A percentile compares a stretch with the other conserved stretches of the same genome.
phyloP scores from a whole-genome alignment of 2,888 invertebrate genomes.

The Homarus gammarus region DNA sequence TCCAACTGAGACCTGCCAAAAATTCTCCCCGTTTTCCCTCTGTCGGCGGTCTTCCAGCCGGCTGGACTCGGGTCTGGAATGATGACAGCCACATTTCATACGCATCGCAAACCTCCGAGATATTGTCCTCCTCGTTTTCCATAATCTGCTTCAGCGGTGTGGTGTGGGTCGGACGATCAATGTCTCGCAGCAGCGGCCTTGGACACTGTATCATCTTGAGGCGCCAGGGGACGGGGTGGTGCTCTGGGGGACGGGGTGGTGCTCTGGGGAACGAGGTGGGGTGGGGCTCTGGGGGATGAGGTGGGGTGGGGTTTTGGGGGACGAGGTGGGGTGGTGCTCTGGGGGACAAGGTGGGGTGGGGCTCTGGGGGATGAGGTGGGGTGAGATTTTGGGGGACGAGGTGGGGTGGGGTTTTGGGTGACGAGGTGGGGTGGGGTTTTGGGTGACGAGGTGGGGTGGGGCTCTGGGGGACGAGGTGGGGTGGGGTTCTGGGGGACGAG shows the following conservation, averaged over 20 bases:
- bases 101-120: constrained; percentile 10
- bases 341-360: too few relatives aligned
- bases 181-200: background rate
- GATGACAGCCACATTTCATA: constrained; percentile 18
- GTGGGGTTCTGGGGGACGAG: background rate
- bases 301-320: background rate
- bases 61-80: constrained; percentile 20
- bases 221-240: background rate
- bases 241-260: too few relatives aligned
- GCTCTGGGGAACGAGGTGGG: too few relatives aligned
- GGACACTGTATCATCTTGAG: background rate
- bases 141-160: constrained; percentile 15
- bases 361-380: too few relatives aligned
- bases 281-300: too few relatives aligned
- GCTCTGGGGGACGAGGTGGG: too few relatives aligned
- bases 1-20: constrained; percentile 2
- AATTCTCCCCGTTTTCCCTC: background rate
- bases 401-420: too few relatives aligned
- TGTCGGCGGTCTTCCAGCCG: constrained; percentile 18
- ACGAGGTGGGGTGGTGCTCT: too few relatives aligned
- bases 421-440: background rate
- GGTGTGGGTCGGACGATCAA: constrained; percentile 9
- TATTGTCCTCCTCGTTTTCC: constrained; percentile 5
- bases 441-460: too few relatives aligned
- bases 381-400: too few relatives aligned